Conservation (phyloP, 2,113 vertebrate species). For the Solea senegalensis region DNA sequence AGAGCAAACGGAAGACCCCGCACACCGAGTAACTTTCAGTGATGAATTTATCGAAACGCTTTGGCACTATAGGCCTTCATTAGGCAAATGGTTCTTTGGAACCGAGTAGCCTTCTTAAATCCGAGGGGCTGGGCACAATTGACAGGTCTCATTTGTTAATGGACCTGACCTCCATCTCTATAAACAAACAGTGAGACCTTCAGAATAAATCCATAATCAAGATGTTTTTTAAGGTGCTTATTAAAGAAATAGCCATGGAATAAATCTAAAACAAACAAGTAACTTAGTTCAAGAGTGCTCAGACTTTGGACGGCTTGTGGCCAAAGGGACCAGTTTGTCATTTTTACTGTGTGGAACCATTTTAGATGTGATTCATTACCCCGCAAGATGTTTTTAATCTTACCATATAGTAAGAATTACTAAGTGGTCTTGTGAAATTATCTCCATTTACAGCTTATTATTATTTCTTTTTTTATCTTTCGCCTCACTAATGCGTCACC, state of each 20-base stretch:
- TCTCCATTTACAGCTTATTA: not conserved
- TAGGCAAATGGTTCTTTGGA: no score
- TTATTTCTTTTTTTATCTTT: slow-evolving; percentile 35
- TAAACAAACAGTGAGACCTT: no score
- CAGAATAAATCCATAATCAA: no score
- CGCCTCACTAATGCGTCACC: slow-evolving; percentile 17
- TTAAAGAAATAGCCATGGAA: slow-evolving; percentile 55
- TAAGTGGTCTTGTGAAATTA: not conserved
- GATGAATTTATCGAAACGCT: no score
- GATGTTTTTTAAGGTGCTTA: no score
- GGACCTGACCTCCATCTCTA: no score
- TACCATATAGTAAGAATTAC: slow-evolving; percentile 8
- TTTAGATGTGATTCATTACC: slow-evolving; percentile 33
- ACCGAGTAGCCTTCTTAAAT: no score
- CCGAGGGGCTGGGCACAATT: no score
- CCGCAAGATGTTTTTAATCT: not conserved
- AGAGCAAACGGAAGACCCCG: slow-evolving; percentile 4
- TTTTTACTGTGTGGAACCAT: slow-evolving; percentile 42
- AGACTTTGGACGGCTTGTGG: slow-evolving; percentile 61
- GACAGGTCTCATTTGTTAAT: no score
- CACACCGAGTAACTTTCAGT: no score
- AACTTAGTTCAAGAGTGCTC: slow-evolving; percentile 61
- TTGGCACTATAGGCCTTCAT: no score
- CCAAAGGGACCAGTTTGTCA: slow-evolving; percentile 64
- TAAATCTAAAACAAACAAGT: slow-evolving; percentile 53